A percentile compares a stretch with the other conserved stretches of the same genome.
phyloP scores from a whole-genome alignment of 2,113 vertebrate genomes.

The Epinephelus fuscoguttatus region DNA sequence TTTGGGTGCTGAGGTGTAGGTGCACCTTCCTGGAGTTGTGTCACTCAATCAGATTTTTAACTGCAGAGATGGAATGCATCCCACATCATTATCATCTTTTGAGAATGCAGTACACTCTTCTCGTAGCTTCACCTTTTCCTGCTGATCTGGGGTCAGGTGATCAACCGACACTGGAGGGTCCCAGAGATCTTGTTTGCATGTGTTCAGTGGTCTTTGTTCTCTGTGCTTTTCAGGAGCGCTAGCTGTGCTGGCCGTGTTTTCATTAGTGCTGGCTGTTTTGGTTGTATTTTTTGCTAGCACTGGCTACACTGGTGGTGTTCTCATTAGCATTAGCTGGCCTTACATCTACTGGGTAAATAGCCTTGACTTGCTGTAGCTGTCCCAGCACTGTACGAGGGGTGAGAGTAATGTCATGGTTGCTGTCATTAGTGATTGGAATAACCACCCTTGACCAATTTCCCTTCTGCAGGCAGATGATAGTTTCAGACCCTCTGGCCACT shows the following conservation, averaged over 20 bases:
- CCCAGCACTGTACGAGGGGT: not conserved
- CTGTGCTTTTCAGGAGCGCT: fast-evolving
- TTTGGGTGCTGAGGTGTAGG: not conserved
- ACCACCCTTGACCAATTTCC: not conserved
- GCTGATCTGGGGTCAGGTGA: slow-evolving; percentile 1
- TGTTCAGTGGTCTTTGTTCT: not conserved
- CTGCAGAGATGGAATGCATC: slow-evolving; percentile 30
- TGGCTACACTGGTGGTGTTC: not conserved
- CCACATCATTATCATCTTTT: slow-evolving; percentile 24
- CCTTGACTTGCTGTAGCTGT: not conserved
- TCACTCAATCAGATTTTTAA: slow-evolving; percentile 33
- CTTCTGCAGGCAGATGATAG: not conserved
- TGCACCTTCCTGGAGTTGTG: slow-evolving; percentile 1
- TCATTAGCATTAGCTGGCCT: not conserved
- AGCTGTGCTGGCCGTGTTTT: not conserved
- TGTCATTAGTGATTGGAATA: not conserved
- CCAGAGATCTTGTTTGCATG: not conserved
- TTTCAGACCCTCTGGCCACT: too few species aligned
- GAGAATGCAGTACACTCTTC: slow-evolving; percentile 34
- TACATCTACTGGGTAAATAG: not conserved
- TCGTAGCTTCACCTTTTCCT: not conserved
- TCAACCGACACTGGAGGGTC: slow-evolving; percentile 2
- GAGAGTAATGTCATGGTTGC: not conserved
- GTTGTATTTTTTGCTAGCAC: not conserved
- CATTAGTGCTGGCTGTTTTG: not conserved